Conservation (phyloP, 2,113 vertebrate genomes). For the human region GRCh38 chr11:87787001-87787500, state of each 20-base stretch:
- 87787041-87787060: not conserved
- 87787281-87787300: not conserved
- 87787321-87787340: not conserved
- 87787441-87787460: not conserved
- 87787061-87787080: not conserved
- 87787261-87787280: not conserved
- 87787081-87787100: constrained; percentile 6
- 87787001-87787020: not conserved
- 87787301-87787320: not conserved
- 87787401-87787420: not conserved
- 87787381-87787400: not conserved
- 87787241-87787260: not conserved
- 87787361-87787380: not conserved
- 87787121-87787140: not conserved
- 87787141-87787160: constrained; percentile 13
- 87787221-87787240: not conserved
- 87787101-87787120: not conserved
- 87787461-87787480: not conserved
- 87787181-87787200: not conserved
- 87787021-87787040: not conserved
- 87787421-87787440: not conserved
- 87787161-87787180: not conserved
- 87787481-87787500: not conserved
- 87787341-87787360: not conserved
- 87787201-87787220: not conserved